Evolutionary conservation across 2,113 vertebrate genomes (phyloP).

Genomic region (Passer domesticus): DNA sequence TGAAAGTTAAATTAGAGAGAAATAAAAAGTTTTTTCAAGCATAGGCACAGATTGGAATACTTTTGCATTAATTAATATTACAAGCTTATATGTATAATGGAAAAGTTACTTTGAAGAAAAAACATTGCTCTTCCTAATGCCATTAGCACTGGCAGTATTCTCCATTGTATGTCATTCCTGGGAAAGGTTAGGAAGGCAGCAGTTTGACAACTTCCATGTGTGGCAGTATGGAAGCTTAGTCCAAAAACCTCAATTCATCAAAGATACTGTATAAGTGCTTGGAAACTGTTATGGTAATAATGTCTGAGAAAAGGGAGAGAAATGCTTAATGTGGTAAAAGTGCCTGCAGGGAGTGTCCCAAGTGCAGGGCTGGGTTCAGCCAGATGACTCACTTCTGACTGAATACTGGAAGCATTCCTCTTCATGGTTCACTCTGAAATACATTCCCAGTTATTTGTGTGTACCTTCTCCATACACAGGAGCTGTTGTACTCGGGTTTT

Average conservation of each 20-base stretch:
- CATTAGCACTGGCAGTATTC: background rate
- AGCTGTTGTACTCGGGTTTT: background rate
- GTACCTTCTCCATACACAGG: background rate
- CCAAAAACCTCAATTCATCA: background rate
- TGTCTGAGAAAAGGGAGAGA: background rate
- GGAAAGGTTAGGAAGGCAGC: background rate
- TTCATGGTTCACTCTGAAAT: background rate
- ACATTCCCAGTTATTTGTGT: background rate
- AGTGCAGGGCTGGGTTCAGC: background rate
- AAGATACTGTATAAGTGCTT: background rate
- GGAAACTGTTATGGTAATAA: background rate
- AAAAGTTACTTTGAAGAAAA: conserved; percentile 1
- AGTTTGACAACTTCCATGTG: background rate
- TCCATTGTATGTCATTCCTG: background rate
- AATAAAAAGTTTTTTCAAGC: background rate
- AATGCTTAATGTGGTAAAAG: background rate
- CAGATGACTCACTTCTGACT: background rate
- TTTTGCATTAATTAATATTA: conserved; percentile 2
- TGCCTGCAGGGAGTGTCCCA: background rate
- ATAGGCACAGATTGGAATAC: background rate
- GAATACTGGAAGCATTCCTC: background rate
- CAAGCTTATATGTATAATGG: background rate
- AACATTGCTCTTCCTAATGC: background rate
- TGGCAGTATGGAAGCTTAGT: background rate
- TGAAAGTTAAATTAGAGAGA: background rate